Conservation (phyloP, 2,113 vertebrate genomes). For the Promerops cafer region DNA sequence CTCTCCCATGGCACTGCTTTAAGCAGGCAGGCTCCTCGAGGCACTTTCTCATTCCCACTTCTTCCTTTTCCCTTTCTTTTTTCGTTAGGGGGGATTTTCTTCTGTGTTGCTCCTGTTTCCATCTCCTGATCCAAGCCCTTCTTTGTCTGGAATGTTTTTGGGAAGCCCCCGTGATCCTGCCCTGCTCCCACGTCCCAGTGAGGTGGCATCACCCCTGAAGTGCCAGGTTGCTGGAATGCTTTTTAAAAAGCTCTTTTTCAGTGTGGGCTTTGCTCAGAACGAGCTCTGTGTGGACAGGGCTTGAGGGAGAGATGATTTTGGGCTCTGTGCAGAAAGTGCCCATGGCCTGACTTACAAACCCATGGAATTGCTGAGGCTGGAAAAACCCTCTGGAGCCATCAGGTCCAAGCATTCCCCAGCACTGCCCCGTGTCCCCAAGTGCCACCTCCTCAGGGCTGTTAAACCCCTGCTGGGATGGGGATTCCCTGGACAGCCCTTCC, state of each 20-base stretch:
- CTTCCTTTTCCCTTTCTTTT: fast-evolving
- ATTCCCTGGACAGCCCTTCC: not conserved
- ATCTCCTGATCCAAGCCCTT: not conserved
- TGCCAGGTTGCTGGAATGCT: not conserved
- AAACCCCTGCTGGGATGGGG: not conserved
- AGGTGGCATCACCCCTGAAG: not conserved
- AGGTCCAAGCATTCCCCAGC: not conserved
- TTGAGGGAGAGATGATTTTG: not conserved
- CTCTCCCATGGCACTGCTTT: too few relatives aligned
- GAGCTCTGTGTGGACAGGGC: fast-evolving
- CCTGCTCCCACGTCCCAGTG: not conserved
- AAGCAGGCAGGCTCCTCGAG: not conserved
- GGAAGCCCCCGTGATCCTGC: not conserved
- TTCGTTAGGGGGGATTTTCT: not conserved
- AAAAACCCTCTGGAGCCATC: not conserved
- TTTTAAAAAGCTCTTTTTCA: not conserved
- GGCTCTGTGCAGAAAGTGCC: fast-evolving
- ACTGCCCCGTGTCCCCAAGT: not conserved
- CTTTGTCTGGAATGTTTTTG: not conserved
- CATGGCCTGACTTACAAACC: fast-evolving
- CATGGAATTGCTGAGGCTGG: not conserved
- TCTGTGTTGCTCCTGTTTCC: not conserved
- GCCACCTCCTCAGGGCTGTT: not conserved
- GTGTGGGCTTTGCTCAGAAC: not conserved
- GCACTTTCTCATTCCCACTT: not conserved